phyloP scores from a whole-genome alignment of 2,797 vertebrate species.

The Morelia viridis region DNA sequence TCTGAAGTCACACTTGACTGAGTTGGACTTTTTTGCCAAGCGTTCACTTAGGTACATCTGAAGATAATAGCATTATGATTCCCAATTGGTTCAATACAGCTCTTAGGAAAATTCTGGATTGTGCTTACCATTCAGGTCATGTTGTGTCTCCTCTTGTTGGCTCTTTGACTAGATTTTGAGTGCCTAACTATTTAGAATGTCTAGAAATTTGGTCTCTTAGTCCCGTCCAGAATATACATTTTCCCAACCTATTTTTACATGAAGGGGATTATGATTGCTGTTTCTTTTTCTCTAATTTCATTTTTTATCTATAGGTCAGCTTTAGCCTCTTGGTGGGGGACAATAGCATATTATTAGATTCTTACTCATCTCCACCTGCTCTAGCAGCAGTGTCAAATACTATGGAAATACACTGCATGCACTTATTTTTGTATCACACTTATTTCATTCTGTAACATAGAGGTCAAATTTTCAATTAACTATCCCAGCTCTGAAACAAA shows the following conservation, averaged over 20 bases:
- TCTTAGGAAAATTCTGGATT: neutral
- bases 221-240: neutral
- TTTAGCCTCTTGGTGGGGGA: neutral
- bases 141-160: neutral
- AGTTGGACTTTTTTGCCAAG: neutral
- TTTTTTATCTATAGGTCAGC: neutral
- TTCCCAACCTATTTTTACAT: neutral
- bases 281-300: neutral
- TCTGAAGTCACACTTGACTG: neutral
- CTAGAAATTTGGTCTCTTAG: neutral
- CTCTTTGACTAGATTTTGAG: neutral
- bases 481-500: neutral
- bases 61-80: neutral
- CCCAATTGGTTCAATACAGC: neutral
- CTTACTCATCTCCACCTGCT: neutral
- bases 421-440: neutral
- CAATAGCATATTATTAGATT: neutral
- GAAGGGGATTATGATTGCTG: neutral
- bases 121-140: neutral
- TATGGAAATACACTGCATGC: neutral
- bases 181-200: neutral
- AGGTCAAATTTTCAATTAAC: neutral
- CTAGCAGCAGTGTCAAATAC: neutral
- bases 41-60: neutral
- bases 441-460: neutral